Evolutionary conservation across 2,888 invertebrate genomes (phyloP).

Genomic region (Cheilosia grossa): DNA sequence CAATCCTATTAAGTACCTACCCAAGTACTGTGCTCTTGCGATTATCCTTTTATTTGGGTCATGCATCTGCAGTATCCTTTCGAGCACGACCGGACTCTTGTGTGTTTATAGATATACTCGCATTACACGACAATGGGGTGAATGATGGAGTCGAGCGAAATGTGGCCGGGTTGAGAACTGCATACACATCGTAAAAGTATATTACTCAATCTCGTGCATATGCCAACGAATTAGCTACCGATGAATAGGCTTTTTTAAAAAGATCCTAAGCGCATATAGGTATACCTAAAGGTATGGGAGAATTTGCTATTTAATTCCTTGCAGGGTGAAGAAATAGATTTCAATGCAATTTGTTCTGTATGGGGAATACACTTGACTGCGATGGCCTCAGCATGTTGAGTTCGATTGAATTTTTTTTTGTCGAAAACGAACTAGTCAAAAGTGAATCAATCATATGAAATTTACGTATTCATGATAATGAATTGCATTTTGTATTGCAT

Average conservation of each 20-base stretch:
- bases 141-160: not conserved
- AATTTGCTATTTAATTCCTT: too few relatives aligned
- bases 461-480: too few relatives aligned
- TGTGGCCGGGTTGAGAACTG: too few relatives aligned
- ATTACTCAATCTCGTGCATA: constrained; percentile 43
- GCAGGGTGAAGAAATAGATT: too few relatives aligned
- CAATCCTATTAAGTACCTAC: constrained; percentile 25
- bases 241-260: constrained; percentile 36
- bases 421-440: too few relatives aligned
- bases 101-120: not conserved
- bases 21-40: constrained; percentile 18
- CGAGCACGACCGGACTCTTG: constrained; percentile 47
- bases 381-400: too few relatives aligned
- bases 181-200: too few relatives aligned
- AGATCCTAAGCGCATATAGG: not conserved
- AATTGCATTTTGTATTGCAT: too few relatives aligned
- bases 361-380: too few relatives aligned
- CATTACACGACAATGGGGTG: constrained; percentile 14
- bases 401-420: too few relatives aligned
- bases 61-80: constrained; percentile 65
- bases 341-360: too few relatives aligned
- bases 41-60: constrained; percentile 65
- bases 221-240: constrained; percentile 38
- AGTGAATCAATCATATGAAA: too few relatives aligned
- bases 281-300: not conserved